Evolutionary conservation across 2,888 invertebrate genomes (phyloP), one percentile per base, ranked within the genome.

Genomic region (Lasioglossum malachurum): DNA sequence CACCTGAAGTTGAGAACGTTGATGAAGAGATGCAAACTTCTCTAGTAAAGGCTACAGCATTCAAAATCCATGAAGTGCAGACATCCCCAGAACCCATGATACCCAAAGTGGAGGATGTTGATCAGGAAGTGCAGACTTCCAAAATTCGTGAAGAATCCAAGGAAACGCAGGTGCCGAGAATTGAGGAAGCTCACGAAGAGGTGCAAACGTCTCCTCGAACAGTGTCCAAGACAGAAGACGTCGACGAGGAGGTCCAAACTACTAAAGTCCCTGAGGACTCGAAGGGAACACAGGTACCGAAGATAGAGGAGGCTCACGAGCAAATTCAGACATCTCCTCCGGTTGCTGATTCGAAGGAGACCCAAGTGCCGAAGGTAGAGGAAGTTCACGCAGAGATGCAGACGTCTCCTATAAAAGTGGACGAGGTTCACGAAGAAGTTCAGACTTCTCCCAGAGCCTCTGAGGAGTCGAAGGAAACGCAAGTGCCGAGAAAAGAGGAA

Each of bases 191-290:
- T 2, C 67, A 67, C 31, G 31, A 38, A n/a, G 38, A n/a, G 3
- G 38, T 57, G 41, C 71, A 79, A 16, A 79, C 79, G 1, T 79
- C 73, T 8, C 79, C 80, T 8, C 57, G n/a, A 10, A n/a, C 64
- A 4, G 69, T 38, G 5, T 4, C 12, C 23, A 12, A 69, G 69
- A 4, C 1, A 14, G 69, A 23, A 38, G 69, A 69, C 19, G 23
- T 69, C 4, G 35, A 69, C 12, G 23, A 19, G 23, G 69, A 69
- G 64, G 96, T 96, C 78, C 96, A 97, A 95, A 97, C 97, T 23
- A 96, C 96, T 49, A 97, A 27, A 16, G 12, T 71, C 71, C 19
- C 41, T 1, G 75, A 78, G 10, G 67, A 60, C 8, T 35, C 19
- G 64, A 31, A 41, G 4, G 67, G n/a, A 4, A 14, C 19, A 2